Evolutionary conservation across 2,797 vertebrate species (phyloP).

Genomic region (Sus cebifrons): DNA sequence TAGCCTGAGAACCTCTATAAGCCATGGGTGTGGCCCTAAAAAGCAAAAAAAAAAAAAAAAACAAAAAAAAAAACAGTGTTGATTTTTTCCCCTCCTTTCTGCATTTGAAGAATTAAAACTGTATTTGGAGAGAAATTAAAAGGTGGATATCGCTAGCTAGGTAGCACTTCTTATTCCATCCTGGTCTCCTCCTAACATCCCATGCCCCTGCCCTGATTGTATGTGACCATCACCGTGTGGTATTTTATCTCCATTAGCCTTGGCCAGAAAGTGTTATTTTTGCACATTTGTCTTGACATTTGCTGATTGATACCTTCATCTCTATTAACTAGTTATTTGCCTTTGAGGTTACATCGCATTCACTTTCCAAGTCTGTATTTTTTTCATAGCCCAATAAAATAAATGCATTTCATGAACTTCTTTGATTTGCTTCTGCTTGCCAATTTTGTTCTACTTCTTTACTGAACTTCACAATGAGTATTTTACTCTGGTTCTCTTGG

Average conservation of each 20-base stretch:
- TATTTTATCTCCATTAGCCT: slow-evolving; percentile 14
- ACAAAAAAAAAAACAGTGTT: neutral
- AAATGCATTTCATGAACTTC: slow-evolving; percentile 76
- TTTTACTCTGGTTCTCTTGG: slow-evolving; percentile 72
- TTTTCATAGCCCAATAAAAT: slow-evolving; percentile 78
- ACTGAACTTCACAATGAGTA: slow-evolving; percentile 57
- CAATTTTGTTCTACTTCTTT: slow-evolving; percentile 72
- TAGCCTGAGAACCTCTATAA: no score
- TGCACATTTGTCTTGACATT: slow-evolving; percentile 22
- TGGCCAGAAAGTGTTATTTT: neutral
- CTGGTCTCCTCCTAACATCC: neutral
- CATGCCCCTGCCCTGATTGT: neutral
- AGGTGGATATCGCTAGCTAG: neutral
- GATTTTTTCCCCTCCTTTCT: neutral
- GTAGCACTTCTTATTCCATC: neutral
- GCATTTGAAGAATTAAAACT: slow-evolving; percentile 60
- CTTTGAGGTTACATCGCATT: slow-evolving; percentile 72
- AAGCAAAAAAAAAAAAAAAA: no score
- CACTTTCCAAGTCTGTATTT: slow-evolving; percentile 76
- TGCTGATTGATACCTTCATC: slow-evolving; percentile 66
- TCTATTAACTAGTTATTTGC: slow-evolving; percentile 73
- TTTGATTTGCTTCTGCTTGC: slow-evolving; percentile 79
- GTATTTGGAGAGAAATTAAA: neutral
- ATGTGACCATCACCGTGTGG: neutral
- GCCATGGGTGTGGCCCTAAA: no score